phyloP scores from a whole-genome alignment of 2,113 vertebrate genomes.

The Hoplias malabaricus region DNA sequence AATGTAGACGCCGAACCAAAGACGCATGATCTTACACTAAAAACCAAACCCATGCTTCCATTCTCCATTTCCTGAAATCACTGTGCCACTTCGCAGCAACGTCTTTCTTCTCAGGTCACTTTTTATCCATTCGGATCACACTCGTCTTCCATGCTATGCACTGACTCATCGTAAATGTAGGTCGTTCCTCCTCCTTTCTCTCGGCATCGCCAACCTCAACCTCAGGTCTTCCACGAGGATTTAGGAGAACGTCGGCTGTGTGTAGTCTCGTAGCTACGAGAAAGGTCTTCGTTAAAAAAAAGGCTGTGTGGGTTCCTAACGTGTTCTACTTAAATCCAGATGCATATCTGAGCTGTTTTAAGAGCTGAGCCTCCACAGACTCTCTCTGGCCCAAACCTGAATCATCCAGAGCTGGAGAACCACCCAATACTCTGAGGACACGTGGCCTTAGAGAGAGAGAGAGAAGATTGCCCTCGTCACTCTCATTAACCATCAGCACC shows the following conservation, averaged over 20 bases:
- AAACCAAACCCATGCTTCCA: slow-evolving; percentile 33
- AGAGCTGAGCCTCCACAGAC: slow-evolving; percentile 54
- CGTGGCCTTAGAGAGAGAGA: neutral
- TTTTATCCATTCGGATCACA: neutral
- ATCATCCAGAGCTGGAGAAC: slow-evolving; percentile 34
- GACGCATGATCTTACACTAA: neutral
- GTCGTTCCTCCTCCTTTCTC: neutral
- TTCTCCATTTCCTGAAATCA: slow-evolving; percentile 35
- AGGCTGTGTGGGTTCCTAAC: neutral
- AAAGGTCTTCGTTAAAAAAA: neutral
- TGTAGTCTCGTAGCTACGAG: neutral
- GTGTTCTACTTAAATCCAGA: neutral
- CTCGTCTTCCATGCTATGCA: slow-evolving; percentile 45
- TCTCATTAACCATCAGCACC: neutral
- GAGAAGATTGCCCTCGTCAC: slow-evolving; percentile 3
- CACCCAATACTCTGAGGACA: slow-evolving; percentile 28
- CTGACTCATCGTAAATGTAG: slow-evolving; percentile 3
- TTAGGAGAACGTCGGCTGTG: neutral
- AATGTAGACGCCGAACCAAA: slow-evolving; percentile 39
- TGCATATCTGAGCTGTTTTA: slow-evolving; percentile 27
- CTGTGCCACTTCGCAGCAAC: slow-evolving; percentile 22
- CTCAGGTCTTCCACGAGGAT: slow-evolving; percentile 43
- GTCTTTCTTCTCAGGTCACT: slow-evolving; percentile 27
- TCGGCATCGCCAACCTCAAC: slow-evolving; percentile 30
- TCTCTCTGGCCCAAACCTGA: slow-evolving; percentile 56